Conservation (phyloP, 2,888 invertebrate species). For the Hedychridium roseum region DNA sequence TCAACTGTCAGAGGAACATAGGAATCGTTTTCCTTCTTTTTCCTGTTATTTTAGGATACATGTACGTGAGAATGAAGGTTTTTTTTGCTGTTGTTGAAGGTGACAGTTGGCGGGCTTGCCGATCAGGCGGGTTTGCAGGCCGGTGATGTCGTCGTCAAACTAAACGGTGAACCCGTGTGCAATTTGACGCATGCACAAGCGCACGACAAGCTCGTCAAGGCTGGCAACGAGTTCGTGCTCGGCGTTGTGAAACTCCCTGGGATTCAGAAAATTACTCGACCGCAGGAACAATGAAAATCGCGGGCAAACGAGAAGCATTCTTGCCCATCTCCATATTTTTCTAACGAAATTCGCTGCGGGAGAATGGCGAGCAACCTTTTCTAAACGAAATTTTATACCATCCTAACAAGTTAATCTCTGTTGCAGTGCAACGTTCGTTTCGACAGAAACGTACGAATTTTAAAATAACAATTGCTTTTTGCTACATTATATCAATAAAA, state of each 20-base stretch:
- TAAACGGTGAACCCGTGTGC: conserved; percentile 34
- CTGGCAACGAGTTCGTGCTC: conserved; percentile 32
- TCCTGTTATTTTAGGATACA: no score
- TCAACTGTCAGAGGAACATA: no score
- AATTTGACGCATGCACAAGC: conserved; percentile 34
- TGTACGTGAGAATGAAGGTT: no score
- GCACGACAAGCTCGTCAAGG: conserved; percentile 26
- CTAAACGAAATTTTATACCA: background rate
- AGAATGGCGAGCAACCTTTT: background rate
- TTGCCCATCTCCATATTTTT: no score
- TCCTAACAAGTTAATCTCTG: background rate
- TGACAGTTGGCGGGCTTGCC: conserved; percentile 36
- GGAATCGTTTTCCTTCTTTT: no score
- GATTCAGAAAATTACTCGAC: no score
- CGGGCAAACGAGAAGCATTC: no score
- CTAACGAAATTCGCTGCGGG: no score
- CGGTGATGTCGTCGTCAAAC: conserved; percentile 34
- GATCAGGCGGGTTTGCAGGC: conserved; percentile 35
- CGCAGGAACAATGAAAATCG: no score
- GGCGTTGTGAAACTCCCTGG: conserved; percentile 26
- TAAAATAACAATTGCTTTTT: background rate
- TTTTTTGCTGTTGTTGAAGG: no score
- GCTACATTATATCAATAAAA: background rate
- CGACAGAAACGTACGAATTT: background rate
- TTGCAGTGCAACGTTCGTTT: background rate